Conservation (phyloP, 2,113 vertebrate species). For the Equus przewalskii region DNA sequence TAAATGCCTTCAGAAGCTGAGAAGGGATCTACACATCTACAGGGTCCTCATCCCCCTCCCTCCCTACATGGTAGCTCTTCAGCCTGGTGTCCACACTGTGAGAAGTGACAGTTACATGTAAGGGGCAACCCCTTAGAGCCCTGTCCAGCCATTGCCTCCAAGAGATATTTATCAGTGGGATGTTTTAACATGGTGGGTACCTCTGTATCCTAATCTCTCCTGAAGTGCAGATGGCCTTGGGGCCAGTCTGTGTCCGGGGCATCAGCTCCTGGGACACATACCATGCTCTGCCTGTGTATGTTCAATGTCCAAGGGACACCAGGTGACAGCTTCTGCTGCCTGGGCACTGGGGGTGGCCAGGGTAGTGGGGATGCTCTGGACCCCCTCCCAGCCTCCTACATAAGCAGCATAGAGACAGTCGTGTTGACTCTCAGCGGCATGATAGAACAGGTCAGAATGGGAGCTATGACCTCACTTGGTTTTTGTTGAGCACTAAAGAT, state of each 20-base stretch:
- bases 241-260: neutral
- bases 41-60: neutral
- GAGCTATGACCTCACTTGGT: constrained; percentile 59
- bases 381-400: neutral
- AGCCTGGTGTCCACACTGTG: neutral
- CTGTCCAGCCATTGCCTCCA: neutral
- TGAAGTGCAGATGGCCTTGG: neutral
- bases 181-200: neutral
- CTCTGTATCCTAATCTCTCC: neutral
- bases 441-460: constrained; percentile 38
- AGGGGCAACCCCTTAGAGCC: neutral
- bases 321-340: neutral
- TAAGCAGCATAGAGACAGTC: neutral
- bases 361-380: neutral
- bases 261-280: neutral
- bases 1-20: neutral
- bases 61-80: neutral
- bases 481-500: neutral
- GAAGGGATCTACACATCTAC: neutral
- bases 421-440: neutral
- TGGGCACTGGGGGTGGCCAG: rapidly evolving
- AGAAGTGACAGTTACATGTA: neutral
- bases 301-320: neutral
- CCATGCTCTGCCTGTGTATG: rapidly evolving
- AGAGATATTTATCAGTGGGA: neutral